A percentile compares a stretch with the other conserved stretches of the same genome.
These are phyloP conservation scores for Saimiri boliviensis DNA, from an alignment of 2,113 vertebrate genomes.

Conservation along the genomic window DNA sequence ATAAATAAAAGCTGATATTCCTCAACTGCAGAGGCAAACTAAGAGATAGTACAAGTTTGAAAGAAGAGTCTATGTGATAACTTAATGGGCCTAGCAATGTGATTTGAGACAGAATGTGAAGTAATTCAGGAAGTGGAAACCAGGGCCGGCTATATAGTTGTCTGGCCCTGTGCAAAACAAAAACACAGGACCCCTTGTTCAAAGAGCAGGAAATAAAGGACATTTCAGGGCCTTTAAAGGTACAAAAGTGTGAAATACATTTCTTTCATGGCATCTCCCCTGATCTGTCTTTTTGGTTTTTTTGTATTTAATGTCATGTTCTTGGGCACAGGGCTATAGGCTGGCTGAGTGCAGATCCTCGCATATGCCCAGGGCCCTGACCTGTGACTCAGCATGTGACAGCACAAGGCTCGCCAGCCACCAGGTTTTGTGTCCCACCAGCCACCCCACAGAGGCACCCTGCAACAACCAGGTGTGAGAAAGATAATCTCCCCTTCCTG, in stretches of 20 bases:
- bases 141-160: not conserved
- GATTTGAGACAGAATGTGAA: not conserved
- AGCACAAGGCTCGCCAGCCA: too few relatives aligned
- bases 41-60: not conserved
- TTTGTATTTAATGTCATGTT: not conserved
- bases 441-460: not conserved
- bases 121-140: not conserved
- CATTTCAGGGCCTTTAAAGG: not conserved
- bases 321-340: too few relatives aligned
- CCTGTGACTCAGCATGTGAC: not conserved
- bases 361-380: not conserved
- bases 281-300: not conserved
- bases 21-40: not conserved
- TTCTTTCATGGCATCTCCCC: not conserved
- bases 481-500: not conserved
- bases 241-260: not conserved
- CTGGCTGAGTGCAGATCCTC: not conserved
- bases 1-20: not conserved
- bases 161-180: not conserved
- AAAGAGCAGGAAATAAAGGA: not conserved
- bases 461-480: fast-evolving
- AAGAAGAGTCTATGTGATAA: not conserved
- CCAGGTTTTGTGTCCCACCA: not conserved
- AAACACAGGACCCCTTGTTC: not conserved
- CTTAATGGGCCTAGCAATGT: not conserved